These are phyloP conservation scores for Steromphala cineraria DNA, from an alignment of 2,888 invertebrate species.

Conservation along the genomic window DNA sequence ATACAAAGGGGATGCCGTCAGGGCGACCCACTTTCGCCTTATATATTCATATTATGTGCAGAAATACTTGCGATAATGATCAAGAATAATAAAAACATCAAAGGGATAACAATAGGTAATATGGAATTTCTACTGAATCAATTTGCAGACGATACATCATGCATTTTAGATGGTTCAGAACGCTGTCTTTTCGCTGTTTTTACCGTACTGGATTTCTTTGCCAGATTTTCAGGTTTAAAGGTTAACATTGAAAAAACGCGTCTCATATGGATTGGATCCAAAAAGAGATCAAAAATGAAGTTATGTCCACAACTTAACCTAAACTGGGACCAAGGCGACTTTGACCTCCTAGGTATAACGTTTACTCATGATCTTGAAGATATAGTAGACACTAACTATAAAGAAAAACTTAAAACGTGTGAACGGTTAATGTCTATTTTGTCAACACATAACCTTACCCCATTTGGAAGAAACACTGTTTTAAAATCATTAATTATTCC, in stretches of 20 bases:
- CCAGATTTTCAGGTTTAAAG: slow-evolving; percentile 5
- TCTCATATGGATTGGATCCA: background rate
- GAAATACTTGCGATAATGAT: slow-evolving; percentile 19
- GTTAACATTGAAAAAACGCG: slow-evolving; percentile 6
- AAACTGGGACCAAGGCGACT: background rate
- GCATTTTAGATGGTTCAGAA: slow-evolving; percentile 19
- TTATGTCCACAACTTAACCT: background rate
- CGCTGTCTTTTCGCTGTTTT: background rate
- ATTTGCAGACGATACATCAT: slow-evolving; percentile 25
- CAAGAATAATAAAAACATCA: slow-evolving; percentile 11
- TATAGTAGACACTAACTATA: background rate
- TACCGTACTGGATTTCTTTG: background rate
- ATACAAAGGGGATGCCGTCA: slow-evolving; percentile 18
- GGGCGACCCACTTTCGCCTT: slow-evolving; percentile 15
- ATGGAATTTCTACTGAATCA: background rate
- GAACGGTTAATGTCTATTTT: background rate
- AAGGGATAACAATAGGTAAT: background rate
- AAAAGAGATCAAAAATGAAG: background rate
- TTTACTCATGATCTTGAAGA: background rate
- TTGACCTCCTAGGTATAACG: background rate
- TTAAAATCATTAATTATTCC: too few relatives aligned
- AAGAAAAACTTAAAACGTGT: background rate
- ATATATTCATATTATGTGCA: background rate
- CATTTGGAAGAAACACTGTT: background rate
- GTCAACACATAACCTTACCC: background rate